Base-by-base conservation (phyloP, 1,140 invertebrate species). In the Tachypleus tridentatus region DNA sequence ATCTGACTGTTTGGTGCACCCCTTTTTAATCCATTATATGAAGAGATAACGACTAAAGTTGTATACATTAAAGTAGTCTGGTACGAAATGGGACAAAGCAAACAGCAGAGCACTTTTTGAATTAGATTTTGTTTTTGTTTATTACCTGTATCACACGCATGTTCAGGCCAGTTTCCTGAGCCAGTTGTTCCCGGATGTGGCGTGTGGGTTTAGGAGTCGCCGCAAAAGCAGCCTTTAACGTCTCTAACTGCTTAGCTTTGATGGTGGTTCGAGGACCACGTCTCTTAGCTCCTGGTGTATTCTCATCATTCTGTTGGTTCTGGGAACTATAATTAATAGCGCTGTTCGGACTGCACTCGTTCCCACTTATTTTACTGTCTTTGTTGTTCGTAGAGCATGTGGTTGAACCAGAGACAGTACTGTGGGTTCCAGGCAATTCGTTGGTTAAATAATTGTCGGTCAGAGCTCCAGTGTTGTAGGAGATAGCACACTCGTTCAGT, bases 141-240 rank as follows among this genome's bases (percentile, higher is more conserved):
- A 81, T 81, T 82, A 98, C 97, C 90, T 99, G 97, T 82, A 99
- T 99, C 69, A 99, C 97, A 77, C 97, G 85, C 97, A 99, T 99
- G 52, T 95, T 96, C 59, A 99, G 81, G 53, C 96, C 95, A 4
- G 97, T 99, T 79, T 99, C 96, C 78, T 97, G 96, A 66, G 97
- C 96, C 70, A 99, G 83, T 79, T 98, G 95, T 80, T 99, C 97
- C 72, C 97, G 84, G 79, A 99, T 98, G 79, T 99, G 97, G 73
- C 97, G 83, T 58, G 97, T 98, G 3, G 97, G 97, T 80, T 99
- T 99, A 49, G 97, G 97, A 57, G 96, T 98, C 74, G 95, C 91
- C 65, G 93, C 91, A 79, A 99, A 99, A 49, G 97, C 95, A 57
- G 89, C 94, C 80, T 97, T 97, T 71, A 97, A 80, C 69, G 96